Conservation (phyloP, 23 tunicate species). For the Halocynthia aurantium region DNA sequence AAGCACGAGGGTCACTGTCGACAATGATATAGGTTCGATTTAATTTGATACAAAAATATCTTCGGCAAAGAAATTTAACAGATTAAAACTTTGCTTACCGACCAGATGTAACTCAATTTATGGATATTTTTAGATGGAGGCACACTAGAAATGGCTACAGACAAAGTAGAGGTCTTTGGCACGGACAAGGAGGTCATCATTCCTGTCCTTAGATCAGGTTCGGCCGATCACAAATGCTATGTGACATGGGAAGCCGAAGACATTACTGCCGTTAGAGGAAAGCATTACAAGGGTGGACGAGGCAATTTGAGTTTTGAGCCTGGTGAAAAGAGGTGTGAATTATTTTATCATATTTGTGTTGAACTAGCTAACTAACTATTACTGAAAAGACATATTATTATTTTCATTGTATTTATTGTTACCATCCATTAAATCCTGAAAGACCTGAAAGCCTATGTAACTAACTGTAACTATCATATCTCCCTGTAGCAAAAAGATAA, state of each 20-base stretch:
- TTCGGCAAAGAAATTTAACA: neutral
- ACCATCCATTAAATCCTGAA: too few species aligned
- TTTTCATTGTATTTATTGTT: too few species aligned
- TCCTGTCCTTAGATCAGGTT: constrained; percentile 59
- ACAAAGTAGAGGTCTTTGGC: constrained; percentile 36
- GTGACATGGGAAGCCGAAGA: constrained; percentile 89
- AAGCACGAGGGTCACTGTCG: constrained; percentile 55
- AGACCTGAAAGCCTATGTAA: too few species aligned
- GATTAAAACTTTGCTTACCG: neutral
- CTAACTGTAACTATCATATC: neutral
- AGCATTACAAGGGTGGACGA: constrained; percentile 69
- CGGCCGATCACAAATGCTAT: constrained; percentile 38
- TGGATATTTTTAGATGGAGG: constrained; percentile 63
- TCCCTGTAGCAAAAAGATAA: constrained; percentile 50
- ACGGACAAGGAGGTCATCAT: constrained; percentile 67
- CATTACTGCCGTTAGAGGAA: constrained; percentile 74
- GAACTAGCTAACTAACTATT: neutral
- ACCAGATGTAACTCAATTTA: neutral
- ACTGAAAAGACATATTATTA: too few species aligned
- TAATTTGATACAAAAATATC: neutral
- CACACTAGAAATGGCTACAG: constrained; percentile 38
- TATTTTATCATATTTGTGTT: neutral
- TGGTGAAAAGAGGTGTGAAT: constrained; percentile 52
- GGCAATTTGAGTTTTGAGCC: constrained; percentile 64
- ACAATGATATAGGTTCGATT: constrained; percentile 67